phyloP scores from a whole-genome alignment of 1,140 invertebrate genomes.

The Brachionus paranguensis region DNA sequence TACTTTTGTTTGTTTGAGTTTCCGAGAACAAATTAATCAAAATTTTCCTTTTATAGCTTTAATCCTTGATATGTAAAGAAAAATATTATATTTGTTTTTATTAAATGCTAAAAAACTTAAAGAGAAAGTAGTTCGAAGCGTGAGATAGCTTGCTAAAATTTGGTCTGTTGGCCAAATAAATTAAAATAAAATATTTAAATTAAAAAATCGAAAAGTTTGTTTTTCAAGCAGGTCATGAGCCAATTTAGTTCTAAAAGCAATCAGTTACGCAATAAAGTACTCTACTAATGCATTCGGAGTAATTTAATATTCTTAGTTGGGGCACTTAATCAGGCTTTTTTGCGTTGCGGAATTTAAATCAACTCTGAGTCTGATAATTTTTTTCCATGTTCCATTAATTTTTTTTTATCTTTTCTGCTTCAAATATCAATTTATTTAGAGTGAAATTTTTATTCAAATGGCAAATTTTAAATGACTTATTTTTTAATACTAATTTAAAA shows the following conservation, averaged over 20 bases:
- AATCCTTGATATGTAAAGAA: background rate
- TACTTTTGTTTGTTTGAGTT: background rate
- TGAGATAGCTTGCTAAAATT: background rate
- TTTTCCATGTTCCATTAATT: too few species aligned
- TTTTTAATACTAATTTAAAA: too few species aligned
- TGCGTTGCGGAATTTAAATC: background rate
- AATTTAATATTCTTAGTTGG: background rate
- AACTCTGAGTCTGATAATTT: background rate
- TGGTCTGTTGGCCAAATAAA: background rate
- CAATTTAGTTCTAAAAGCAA: background rate
- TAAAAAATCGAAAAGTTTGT: background rate
- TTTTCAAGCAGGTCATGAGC: background rate
- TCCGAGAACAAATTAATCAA: background rate
- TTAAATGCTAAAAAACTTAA: background rate
- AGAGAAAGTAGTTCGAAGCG: background rate
- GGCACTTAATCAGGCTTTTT: background rate
- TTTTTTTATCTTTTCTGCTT: background rate
- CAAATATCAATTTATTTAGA: too few species aligned
- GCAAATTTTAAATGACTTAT: too few species aligned
- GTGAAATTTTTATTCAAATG: too few species aligned
- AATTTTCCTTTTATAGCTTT: background rate
- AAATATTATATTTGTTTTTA: background rate
- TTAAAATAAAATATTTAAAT: background rate
- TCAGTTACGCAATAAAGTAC: background rate
- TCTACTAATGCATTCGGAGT: background rate